Evolutionary conservation across 2,113 vertebrate genomes (phyloP).

Genomic region (Nyctibius bracteatus): DNA sequence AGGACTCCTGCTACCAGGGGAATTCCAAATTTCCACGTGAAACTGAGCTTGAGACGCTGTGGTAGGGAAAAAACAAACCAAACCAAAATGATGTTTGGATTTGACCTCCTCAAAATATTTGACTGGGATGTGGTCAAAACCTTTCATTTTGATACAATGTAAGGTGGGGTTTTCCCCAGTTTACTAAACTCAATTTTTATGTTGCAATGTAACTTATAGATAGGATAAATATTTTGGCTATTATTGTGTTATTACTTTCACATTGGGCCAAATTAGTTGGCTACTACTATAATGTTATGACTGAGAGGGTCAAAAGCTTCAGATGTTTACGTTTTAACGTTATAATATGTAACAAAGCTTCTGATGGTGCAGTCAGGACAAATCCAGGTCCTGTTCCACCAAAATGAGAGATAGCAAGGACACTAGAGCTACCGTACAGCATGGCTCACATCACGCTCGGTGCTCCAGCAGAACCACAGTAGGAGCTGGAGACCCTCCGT

Average conservation of each 20-base stretch:
- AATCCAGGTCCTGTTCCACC: neutral
- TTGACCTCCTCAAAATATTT: neutral
- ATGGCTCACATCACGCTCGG: fast-evolving
- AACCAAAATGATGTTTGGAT: neutral
- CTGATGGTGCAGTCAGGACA: neutral
- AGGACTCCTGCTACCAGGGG: neutral
- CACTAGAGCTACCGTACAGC: neutral
- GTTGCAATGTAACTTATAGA: neutral
- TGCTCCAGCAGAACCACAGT: neutral
- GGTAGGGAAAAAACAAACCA: too few species aligned
- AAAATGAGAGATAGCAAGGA: neutral
- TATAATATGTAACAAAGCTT: neutral
- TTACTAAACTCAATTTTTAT: neutral
- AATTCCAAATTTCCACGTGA: neutral
- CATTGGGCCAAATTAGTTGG: neutral
- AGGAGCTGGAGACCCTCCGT: neutral
- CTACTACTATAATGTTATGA: neutral
- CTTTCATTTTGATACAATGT: neutral
- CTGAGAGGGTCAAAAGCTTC: neutral
- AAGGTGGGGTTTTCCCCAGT: fast-evolving
- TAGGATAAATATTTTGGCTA: neutral
- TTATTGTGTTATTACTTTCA: neutral
- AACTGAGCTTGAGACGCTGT: neutral
- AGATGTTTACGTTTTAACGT: neutral
- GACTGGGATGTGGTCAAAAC: neutral